Conservation (phyloP, 2,888 invertebrate species). For the Hypercompe scribonia region DNA sequence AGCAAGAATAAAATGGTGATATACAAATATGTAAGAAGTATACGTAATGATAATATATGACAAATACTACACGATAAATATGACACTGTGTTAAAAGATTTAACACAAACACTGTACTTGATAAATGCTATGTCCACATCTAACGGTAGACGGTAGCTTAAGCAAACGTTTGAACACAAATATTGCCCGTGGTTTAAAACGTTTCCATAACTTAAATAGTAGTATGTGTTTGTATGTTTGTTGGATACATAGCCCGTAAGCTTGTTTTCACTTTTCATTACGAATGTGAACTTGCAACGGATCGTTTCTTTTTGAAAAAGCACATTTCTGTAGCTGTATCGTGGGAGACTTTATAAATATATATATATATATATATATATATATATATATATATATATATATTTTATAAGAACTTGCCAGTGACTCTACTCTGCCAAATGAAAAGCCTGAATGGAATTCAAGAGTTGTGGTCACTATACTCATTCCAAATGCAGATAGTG, state of each 20-base stretch:
- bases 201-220: not conserved
- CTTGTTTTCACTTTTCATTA: not conserved
- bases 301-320: not conserved
- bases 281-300: not conserved
- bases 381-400: no score
- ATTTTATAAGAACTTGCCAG: no score
- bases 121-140: slow-evolving; percentile 1
- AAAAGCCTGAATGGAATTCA: no score
- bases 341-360: no score
- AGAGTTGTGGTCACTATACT: no score
- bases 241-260: not conserved
- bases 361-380: no score
- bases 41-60: not conserved
- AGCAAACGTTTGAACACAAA: slow-evolving; percentile 16
- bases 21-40: not conserved
- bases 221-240: not conserved
- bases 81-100: slow-evolving; percentile 3
- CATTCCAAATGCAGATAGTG: no score
- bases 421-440: no score
- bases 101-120: not conserved
- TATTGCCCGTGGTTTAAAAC: slow-evolving; percentile 15
- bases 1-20: no score
- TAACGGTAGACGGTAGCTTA: slow-evolving; percentile 12
- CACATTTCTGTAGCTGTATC: no score
- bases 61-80: not conserved